These are phyloP conservation scores for Scaptomyza reducta DNA, from an alignment of 2,888 invertebrate species.

Conservation along the genomic window DNA sequence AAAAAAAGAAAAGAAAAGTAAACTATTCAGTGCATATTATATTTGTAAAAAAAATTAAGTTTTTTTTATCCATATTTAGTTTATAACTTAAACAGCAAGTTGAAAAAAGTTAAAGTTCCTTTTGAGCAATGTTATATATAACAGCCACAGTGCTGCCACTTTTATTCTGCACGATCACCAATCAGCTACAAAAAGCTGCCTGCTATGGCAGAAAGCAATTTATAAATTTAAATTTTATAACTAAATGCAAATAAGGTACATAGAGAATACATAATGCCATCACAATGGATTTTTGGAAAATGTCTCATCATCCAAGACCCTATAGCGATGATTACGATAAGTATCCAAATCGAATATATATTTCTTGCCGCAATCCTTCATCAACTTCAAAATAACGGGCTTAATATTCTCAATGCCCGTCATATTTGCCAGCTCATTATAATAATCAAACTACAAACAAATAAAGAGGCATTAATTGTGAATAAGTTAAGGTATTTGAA, in stretches of 20 bases:
- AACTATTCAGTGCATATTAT: too few species aligned
- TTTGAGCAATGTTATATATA: not conserved
- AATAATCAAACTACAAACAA: slow-evolving; percentile 87
- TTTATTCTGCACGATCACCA: not conserved
- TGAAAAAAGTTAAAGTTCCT: too few species aligned
- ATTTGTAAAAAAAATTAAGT: too few species aligned
- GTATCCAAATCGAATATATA: slow-evolving; percentile 87
- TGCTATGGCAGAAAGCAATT: not conserved
- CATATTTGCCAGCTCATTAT: slow-evolving; percentile 87
- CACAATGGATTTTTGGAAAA: slow-evolving; percentile 62
- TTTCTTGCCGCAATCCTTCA: slow-evolving; percentile 87
- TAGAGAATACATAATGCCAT: slow-evolving; percentile 5
- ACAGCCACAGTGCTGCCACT: not conserved
- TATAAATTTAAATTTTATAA: slow-evolving; percentile 6
- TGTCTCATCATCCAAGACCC: slow-evolving; percentile 87
- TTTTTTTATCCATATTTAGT: too few species aligned
- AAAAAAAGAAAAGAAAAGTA: too few species aligned
- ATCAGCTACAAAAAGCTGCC: not conserved
- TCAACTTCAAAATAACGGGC: slow-evolving; percentile 89
- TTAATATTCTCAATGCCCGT: slow-evolving; percentile 87
- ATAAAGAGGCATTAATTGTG: not conserved
- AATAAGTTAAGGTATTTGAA: not conserved
- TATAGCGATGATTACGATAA: slow-evolving; percentile 87
- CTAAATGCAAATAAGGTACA: slow-evolving; percentile 26
- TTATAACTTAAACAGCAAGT: too few species aligned